phyloP scores from a whole-genome alignment of 1,140 invertebrate species.

The Drosophila gunungcola region DNA sequence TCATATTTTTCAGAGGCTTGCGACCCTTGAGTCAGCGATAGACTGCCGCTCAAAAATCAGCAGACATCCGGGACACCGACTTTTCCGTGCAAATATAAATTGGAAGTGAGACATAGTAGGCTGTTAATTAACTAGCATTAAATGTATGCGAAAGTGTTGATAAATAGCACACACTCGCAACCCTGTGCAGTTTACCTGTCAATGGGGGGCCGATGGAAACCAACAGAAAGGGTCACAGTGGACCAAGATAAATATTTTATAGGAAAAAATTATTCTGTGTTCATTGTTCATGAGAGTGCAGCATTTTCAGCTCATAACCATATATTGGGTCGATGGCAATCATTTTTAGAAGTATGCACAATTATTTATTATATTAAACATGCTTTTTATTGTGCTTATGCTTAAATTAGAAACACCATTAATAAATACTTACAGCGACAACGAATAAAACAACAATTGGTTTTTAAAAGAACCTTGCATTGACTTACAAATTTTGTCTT shows the following conservation, averaged over 20 bases:
- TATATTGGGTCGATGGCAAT: neutral
- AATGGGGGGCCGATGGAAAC: conserved; percentile 43
- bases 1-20: conserved; percentile 47
- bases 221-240: conserved; percentile 54
- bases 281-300: neutral
- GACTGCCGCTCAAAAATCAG: conserved; percentile 39
- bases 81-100: conserved; percentile 37
- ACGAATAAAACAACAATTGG: too few relatives aligned
- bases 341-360: neutral
- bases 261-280: neutral
- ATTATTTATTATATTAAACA: neutral
- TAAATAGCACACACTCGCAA: conserved; percentile 22
- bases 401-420: too few relatives aligned
- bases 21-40: conserved; percentile 35
- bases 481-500: too few relatives aligned
- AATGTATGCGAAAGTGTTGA: conserved; percentile 52
- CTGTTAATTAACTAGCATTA: conserved; percentile 21
- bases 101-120: conserved; percentile 9
- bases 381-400: too few relatives aligned
- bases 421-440: too few relatives aligned
- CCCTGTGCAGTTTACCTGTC: conserved; percentile 43
- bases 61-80: conserved; percentile 39
- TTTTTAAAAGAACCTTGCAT: too few relatives aligned
- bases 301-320: too few relatives aligned
- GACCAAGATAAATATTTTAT: conserved; percentile 15